These are phyloP conservation scores for Melieria picta DNA, from an alignment of 2,888 invertebrate species.

Conservation along the genomic window DNA sequence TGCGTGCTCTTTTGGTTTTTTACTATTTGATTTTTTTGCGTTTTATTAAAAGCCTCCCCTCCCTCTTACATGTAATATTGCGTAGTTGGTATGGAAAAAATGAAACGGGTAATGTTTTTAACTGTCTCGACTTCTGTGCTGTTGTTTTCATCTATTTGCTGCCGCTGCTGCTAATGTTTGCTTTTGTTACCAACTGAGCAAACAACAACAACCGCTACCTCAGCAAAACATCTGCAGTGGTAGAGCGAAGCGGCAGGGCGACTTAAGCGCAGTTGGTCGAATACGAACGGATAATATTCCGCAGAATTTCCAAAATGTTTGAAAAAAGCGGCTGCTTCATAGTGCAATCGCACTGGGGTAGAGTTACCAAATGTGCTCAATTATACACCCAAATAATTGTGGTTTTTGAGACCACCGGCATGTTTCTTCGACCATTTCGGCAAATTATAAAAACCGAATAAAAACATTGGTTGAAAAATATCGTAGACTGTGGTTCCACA, in stretches of 20 bases:
- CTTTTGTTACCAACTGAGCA: not conserved
- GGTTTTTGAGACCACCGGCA: too few species aligned
- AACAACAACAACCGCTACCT: not conserved
- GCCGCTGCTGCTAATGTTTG: not conserved
- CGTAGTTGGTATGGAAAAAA: not conserved
- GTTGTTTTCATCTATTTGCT: not conserved
- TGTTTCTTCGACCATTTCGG: too few species aligned
- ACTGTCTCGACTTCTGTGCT: not conserved
- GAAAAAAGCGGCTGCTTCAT: too few species aligned
- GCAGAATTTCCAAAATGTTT: not conserved
- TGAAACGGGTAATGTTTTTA: not conserved
- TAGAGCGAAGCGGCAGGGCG: not conserved
- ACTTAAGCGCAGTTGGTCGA: not conserved
- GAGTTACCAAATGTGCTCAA: too few species aligned
- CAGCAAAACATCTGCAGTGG: not conserved
- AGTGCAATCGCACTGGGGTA: too few species aligned
- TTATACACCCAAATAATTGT: too few species aligned
- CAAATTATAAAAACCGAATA: too few species aligned
- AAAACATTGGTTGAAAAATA: too few species aligned
- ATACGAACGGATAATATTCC: not conserved
- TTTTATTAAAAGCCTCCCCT: too few species aligned
- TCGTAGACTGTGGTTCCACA: too few species aligned
- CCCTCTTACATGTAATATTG: not conserved
- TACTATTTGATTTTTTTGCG: too few species aligned
- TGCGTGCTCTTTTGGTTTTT: not conserved